These are phyloP conservation scores for Sesia apiformis DNA, from an alignment of 2,888 invertebrate genomes.

Conservation along the genomic window DNA sequence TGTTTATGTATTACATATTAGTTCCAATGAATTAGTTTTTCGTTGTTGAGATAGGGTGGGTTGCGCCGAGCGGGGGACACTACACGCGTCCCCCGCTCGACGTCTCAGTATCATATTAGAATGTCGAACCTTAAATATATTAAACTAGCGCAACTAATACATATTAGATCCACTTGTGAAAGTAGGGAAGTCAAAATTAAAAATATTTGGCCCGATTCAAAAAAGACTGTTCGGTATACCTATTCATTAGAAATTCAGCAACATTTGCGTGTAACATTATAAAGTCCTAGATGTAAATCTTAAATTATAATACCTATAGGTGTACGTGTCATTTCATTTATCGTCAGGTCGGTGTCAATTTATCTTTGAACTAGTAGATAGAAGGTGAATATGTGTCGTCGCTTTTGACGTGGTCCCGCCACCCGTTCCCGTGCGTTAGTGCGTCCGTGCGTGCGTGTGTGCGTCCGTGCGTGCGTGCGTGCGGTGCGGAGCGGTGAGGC, in stretches of 20 bases:
- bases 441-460: neutral
- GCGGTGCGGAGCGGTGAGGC: conserved; percentile 6
- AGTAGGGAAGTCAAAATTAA: conserved; percentile 66
- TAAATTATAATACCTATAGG: conserved; percentile 24
- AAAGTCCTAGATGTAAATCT: conserved; percentile 45
- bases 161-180: conserved; percentile 60
- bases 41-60: neutral
- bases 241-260: conserved; percentile 64
- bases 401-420: conserved; percentile 14
- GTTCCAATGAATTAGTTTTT: conserved; percentile 28
- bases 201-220: conserved; percentile 79
- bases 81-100: neutral
- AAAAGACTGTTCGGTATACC: conserved; percentile 81
- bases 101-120: neutral
- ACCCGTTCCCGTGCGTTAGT: conserved; percentile 6
- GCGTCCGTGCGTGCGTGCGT: conserved; percentile 1
- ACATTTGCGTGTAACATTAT: conserved; percentile 29
- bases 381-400: conserved; percentile 35
- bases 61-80: neutral
- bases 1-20: conserved; percentile 14
- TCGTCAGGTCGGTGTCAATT: conserved; percentile 50
- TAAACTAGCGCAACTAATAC: conserved; percentile 32
- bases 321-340: conserved; percentile 38
- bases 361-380: conserved; percentile 32
- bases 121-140: neutral